Percentiles rank a stretch among this genome's conserved stretches.
Evolutionary conservation across 2,888 invertebrate genomes (phyloP).

Genomic region (Dryobotodes eremita): DNA sequence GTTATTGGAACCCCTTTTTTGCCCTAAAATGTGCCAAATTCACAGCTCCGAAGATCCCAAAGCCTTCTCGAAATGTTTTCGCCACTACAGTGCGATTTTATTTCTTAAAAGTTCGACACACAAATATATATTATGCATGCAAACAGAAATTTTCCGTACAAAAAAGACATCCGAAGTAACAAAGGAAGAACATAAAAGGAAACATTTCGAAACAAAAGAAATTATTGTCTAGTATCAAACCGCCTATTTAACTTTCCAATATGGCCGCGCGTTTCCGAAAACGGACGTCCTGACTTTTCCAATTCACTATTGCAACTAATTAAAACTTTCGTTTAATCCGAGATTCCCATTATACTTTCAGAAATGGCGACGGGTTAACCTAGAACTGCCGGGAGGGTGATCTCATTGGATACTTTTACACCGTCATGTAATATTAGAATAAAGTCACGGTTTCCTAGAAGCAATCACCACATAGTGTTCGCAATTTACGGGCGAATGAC

Average conservation of each 20-base stretch:
- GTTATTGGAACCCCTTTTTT: neutral
- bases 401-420: constrained; percentile 70
- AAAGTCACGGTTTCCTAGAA: too few relatives aligned
- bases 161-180: neutral
- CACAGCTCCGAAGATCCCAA: neutral
- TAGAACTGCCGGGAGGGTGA: constrained; percentile 73
- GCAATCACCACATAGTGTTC: too few relatives aligned
- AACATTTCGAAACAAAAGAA: constrained; percentile 12
- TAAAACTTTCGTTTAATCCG: constrained; percentile 89
- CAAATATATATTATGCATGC: too few relatives aligned
- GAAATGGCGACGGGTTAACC: constrained; percentile 83
- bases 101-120: neutral
- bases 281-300: constrained; percentile 79
- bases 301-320: constrained; percentile 89
- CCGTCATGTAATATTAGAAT: constrained; percentile 42
- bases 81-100: neutral
- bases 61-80: neutral
- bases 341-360: constrained; percentile 88
- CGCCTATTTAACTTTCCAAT: constrained; percentile 80
- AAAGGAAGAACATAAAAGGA: neutral
- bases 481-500: too few relatives aligned
- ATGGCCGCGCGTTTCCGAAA: constrained; percentile 75
- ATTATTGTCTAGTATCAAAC: constrained; percentile 59
- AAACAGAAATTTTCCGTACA: neutral
- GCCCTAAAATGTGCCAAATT: neutral